Evolutionary conservation across 1,140 invertebrate species (phyloP).

Genomic region (Tetranychus urticae): DNA sequence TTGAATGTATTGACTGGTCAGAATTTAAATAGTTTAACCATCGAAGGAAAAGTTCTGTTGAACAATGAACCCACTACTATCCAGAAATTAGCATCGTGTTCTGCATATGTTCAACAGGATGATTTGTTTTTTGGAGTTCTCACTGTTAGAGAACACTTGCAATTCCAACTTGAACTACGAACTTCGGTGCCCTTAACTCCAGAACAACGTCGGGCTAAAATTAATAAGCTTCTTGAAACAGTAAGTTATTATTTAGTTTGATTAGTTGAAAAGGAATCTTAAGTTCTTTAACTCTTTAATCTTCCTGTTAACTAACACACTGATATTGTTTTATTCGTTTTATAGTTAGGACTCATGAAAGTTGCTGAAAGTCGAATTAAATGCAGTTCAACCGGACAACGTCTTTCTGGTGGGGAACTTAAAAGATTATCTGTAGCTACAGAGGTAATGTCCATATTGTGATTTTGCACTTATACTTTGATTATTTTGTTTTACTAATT

Average conservation of each 20-base stretch:
- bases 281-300: no score
- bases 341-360: slow-evolving; percentile 52
- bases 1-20: slow-evolving; percentile 69
- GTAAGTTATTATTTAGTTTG: no score
- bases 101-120: slow-evolving; percentile 85
- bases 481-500: background rate
- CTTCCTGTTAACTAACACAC: no score
- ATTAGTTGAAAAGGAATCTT: no score
- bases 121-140: slow-evolving; percentile 78
- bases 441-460: slow-evolving; percentile 28
- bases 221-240: no score
- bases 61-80: slow-evolving; percentile 18
- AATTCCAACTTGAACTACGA: slow-evolving; percentile 45
- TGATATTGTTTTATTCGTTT: slow-evolving; percentile 7
- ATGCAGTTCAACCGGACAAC: slow-evolving; percentile 42
- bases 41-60: slow-evolving; percentile 35
- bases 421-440: slow-evolving; percentile 63
- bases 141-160: slow-evolving; percentile 66
- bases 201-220: no score
- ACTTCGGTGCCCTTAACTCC: no score
- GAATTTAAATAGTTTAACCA: slow-evolving; percentile 36
- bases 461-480: background rate
- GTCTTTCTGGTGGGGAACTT: slow-evolving; percentile 61
- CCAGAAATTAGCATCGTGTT: slow-evolving; percentile 41
- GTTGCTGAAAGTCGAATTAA: slow-evolving; percentile 55